Evolutionary conservation across 1,140 invertebrate species (phyloP).

Genomic region (Drosophila pseudoananassae): DNA sequence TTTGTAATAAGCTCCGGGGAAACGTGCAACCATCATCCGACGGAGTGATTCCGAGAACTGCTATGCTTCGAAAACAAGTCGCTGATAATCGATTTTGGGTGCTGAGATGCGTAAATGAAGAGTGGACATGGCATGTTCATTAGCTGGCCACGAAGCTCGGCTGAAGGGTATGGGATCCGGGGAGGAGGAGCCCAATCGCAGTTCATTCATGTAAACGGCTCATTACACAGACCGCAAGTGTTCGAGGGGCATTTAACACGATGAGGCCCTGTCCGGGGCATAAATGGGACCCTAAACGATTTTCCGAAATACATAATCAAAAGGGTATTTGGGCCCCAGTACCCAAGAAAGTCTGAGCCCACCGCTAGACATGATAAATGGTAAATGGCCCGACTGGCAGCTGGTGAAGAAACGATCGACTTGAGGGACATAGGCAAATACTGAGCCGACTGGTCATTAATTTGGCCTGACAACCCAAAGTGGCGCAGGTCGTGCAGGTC

Average conservation of each 20-base stretch:
- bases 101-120: slow-evolving; percentile 34
- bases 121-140: slow-evolving; percentile 48
- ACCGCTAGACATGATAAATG: slow-evolving; percentile 67
- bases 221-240: slow-evolving; percentile 66
- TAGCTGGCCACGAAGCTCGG: slow-evolving; percentile 14
- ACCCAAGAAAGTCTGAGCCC: slow-evolving; percentile 21
- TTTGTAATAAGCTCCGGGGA: background rate
- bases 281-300: slow-evolving; percentile 40
- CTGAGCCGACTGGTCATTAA: slow-evolving; percentile 66
- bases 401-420: slow-evolving; percentile 51
- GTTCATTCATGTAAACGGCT: slow-evolving; percentile 60
- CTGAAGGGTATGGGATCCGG: background rate
- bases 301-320: slow-evolving; percentile 58
- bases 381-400: slow-evolving; percentile 34
- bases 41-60: background rate
- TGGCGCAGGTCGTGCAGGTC: slow-evolving; percentile 1
- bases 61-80: background rate
- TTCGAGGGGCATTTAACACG: slow-evolving; percentile 50
- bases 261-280: background rate
- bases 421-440: slow-evolving; percentile 53
- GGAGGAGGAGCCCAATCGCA: background rate
- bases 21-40: background rate
- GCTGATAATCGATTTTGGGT: slow-evolving; percentile 16
- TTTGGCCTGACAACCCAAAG: slow-evolving; percentile 57
- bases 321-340: slow-evolving; percentile 58